Evolutionary conservation across 2,113 vertebrate species (phyloP), one percentile per base, ranked within the genome.

Genomic region (Tautogolabrus adspersus): DNA sequence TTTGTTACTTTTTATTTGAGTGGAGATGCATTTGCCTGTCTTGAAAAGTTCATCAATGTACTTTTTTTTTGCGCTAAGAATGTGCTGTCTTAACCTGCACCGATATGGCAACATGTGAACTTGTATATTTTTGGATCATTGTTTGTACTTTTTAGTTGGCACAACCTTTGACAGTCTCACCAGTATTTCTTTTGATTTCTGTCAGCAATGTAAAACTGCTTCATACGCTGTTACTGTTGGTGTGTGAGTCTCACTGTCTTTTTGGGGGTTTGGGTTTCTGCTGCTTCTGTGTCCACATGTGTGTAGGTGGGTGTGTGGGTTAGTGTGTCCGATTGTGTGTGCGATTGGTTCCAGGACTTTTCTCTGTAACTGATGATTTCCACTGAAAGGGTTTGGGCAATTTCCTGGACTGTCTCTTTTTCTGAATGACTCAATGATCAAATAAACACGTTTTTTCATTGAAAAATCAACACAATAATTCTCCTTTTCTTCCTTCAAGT

Each of bases 381-480:
- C 95, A 96, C 95, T 95, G 95, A 95, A 93, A 11, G 92, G 96
- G 87, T 93, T 89, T 86, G 95, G 96, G 94, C 89, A 92, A 84
- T 69, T 96, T 96, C 96, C 96, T 96, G 97, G 96, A 96, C 96
- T 97, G 96, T 97, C 95, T 96, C 95, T 95, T 93, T 79, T 72
- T 94, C 91, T 93, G 88, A 92, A 88, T 90, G 89, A 93, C 72
- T 91, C 95, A 93, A 95, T 94, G 90, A 92, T 92, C 77, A 95
- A 99, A 99, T 98, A 98, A 99, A 98, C 95, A 96, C 95, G 90
- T 96, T 96, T 92, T 96, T 96, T 95, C 95, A 95, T 96, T 95
- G 95, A 97, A 95, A 94, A 95, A 95, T 95, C 95, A 95, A 91
- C 94, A 94, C 95, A 94, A 95, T 95, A 96, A 96, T 95, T 94